Percentiles rank a stretch among this genome's conserved stretches.
Conservation (phyloP, 1,140 invertebrate genomes). For the Pseudomyrmex concolor region DNA sequence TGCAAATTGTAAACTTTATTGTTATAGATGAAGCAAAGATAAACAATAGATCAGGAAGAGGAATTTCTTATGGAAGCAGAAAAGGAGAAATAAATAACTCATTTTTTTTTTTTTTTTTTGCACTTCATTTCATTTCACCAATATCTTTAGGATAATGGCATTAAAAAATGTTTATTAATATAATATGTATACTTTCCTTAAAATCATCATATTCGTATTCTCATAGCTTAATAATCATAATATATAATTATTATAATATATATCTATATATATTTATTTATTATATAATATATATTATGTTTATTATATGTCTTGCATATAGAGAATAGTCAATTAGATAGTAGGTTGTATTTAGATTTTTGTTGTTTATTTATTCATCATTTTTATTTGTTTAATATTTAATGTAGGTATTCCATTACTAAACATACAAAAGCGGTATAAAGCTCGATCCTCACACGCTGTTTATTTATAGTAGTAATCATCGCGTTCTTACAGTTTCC, state of each 20-base stretch:
- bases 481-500: conserved; percentile 68
- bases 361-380: conserved; percentile 65
- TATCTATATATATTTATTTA: conserved; percentile 73
- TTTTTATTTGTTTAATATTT: conserved; percentile 77
- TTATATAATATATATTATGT: conserved; percentile 77
- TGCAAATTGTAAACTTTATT: not conserved
- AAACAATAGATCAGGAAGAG: not conserved
- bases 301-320: conserved; percentile 73
- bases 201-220: conserved; percentile 84
- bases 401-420: conserved; percentile 82
- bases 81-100: conserved; percentile 40
- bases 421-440: conserved; percentile 85
- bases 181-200: conserved; percentile 85
- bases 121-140: conserved; percentile 83
- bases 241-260: conserved; percentile 80
- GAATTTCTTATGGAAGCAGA: not conserved
- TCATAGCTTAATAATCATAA: conserved; percentile 83
- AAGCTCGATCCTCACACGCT: conserved; percentile 84
- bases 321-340: conserved; percentile 82
- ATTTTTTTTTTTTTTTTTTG: conserved; percentile 45
- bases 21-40: not conserved
- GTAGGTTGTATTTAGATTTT: conserved; percentile 79
- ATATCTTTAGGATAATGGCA: conserved; percentile 82
- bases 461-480: conserved; percentile 72
- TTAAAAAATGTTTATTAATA: conserved; percentile 85